Conservation (phyloP, 2,888 invertebrate species). For the Tenthredo scrophulariae region DNA sequence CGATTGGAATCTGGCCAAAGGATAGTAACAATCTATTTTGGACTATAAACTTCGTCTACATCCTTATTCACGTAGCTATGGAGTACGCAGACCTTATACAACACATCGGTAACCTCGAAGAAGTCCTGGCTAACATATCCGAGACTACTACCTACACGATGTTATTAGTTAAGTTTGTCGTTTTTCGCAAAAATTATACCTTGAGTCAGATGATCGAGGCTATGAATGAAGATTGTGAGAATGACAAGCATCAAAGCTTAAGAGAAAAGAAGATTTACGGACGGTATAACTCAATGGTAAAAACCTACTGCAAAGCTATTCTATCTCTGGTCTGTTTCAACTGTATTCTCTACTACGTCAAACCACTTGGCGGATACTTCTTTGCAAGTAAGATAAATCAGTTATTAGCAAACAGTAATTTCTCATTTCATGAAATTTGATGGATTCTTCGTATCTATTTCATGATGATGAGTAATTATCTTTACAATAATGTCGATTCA, state of each 20-base stretch:
- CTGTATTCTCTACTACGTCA: constrained; percentile 32
- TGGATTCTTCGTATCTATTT: neutral
- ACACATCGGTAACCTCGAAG: neutral
- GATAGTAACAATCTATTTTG: neutral
- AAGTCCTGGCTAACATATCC: constrained; percentile 62
- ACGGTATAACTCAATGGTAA: constrained; percentile 18
- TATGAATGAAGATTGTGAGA: neutral
- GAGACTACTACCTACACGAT: constrained; percentile 68
- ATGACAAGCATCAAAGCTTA: neutral
- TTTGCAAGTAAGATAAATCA: constrained; percentile 11
- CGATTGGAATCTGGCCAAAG: constrained; percentile 2
- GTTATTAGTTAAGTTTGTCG: constrained; percentile 66
- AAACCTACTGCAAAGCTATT: constrained; percentile 27
- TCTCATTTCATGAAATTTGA: neutral
- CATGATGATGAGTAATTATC: neutral
- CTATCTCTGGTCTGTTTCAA: neutral
- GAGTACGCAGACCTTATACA: neutral
- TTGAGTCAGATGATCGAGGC: constrained; percentile 24
- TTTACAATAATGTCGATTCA: no score
- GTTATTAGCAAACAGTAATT: neutral
- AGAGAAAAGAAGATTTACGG: neutral
- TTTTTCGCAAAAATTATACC: constrained; percentile 59
- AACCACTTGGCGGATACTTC: constrained; percentile 13
- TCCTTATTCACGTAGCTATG: neutral
- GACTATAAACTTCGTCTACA: neutral